phyloP scores from a whole-genome alignment of 2,888 invertebrate species.

The Eristalis tenax region DNA sequence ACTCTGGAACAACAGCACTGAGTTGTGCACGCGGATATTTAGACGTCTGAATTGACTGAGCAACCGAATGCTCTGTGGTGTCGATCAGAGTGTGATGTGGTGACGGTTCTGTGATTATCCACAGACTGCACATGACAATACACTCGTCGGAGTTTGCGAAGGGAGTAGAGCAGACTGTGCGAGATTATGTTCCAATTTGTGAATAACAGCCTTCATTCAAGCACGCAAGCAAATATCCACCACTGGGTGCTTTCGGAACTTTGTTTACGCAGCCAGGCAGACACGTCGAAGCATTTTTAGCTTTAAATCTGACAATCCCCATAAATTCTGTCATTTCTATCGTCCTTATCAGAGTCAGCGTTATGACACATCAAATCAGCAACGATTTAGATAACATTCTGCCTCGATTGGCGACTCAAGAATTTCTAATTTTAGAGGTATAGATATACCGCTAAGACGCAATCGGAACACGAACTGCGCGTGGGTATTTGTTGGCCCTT shows the following conservation, averaged over 20 bases:
- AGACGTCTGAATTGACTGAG: slow-evolving; percentile 5
- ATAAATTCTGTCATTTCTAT: neutral
- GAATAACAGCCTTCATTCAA: too few relatives aligned
- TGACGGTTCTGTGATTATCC: too few relatives aligned
- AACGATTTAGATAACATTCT: neutral
- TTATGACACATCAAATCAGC: neutral
- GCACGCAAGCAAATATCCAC: too few relatives aligned
- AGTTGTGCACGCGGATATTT: neutral
- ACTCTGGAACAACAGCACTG: neutral
- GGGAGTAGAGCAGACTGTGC: too few relatives aligned
- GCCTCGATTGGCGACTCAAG: neutral
- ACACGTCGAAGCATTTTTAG: neutral
- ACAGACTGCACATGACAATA: too few relatives aligned
- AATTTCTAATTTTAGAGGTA: slow-evolving; percentile 4
- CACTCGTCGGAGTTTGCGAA: too few relatives aligned
- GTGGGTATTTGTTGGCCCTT: too few relatives aligned
- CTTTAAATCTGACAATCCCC: neutral
- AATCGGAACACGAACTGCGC: too few relatives aligned
- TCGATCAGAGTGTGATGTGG: neutral
- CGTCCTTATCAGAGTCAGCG: neutral
- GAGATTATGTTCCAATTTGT: too few relatives aligned
- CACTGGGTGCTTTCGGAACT: too few relatives aligned
- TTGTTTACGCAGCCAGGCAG: neutral
- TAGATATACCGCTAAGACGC: neutral
- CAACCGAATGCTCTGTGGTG: neutral